phyloP scores from a whole-genome alignment of 2,888 invertebrate species.

The Herminia tarsipennalis region DNA sequence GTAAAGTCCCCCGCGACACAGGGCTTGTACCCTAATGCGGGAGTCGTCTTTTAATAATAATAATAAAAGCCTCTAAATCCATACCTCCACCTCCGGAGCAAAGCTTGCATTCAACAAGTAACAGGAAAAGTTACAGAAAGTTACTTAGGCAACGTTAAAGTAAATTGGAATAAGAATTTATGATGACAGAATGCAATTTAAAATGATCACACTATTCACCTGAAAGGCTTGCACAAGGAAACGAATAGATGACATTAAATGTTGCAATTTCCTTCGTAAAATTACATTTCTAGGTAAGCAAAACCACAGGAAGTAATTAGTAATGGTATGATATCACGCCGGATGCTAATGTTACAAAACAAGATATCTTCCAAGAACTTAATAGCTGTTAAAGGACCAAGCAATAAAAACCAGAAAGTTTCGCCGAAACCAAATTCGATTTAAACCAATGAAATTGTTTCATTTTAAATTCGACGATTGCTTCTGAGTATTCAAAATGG shows the following conservation, averaged over 20 bases:
- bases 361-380: slow-evolving; percentile 30
- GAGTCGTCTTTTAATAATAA: too few species aligned
- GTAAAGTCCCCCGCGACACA: too few species aligned
- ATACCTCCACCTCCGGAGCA: too few species aligned
- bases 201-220: too few species aligned
- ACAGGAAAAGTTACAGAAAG: too few species aligned
- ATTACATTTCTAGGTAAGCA: slow-evolving; percentile 16
- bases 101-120: too few species aligned
- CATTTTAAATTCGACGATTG: slow-evolving; percentile 17
- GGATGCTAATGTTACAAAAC: slow-evolving; percentile 18
- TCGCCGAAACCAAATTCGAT: slow-evolving; percentile 35
- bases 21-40: too few species aligned
- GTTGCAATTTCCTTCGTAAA: slow-evolving; percentile 6
- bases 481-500: slow-evolving; percentile 25
- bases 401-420: slow-evolving; percentile 29
- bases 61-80: too few species aligned
- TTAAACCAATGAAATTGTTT: slow-evolving; percentile 24
- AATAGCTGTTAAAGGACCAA: slow-evolving; percentile 31
- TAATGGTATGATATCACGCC: too few species aligned
- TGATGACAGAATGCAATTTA: too few species aligned
- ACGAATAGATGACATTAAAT: neutral
- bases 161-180: too few species aligned
- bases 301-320: slow-evolving; percentile 13
- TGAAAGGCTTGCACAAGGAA: neutral
- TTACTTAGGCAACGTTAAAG: too few species aligned